phyloP scores from a whole-genome alignment of 2,888 invertebrate species.

The Rosalia funebris region DNA sequence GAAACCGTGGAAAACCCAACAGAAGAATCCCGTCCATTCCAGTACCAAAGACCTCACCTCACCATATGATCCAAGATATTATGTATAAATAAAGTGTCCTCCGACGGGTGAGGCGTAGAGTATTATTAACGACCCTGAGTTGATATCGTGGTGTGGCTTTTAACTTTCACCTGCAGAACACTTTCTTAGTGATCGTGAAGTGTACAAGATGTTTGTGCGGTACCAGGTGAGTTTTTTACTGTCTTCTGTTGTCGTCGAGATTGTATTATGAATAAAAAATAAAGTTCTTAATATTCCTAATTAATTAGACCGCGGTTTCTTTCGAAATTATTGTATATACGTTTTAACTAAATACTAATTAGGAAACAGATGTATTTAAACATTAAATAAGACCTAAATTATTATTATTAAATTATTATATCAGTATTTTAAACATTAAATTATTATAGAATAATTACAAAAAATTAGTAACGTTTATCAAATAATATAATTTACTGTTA shows the following conservation, averaged over 20 bases:
- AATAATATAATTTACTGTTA: no score
- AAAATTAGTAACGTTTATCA: no score
- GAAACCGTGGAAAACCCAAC: constrained; percentile 21
- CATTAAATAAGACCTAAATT: no score
- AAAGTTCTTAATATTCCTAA: no score
- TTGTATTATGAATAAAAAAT: no score
- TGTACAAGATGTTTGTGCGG: constrained; percentile 33
- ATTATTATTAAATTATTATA: no score
- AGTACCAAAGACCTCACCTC: background rate
- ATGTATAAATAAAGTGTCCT: constrained; percentile 6
- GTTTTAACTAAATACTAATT: no score
- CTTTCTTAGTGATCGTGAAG: constrained; percentile 42
- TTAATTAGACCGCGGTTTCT: no score
- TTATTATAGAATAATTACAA: no score
- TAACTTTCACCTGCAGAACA: constrained; percentile 45
- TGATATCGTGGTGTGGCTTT: background rate
- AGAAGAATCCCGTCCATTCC: background rate
- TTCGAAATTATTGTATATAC: no score
- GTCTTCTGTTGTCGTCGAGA: background rate
- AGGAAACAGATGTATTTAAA: no score
- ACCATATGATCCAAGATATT: constrained; percentile 1
- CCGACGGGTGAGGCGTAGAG: constrained; percentile 7
- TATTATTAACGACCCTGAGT: constrained; percentile 7
- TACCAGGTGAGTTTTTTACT: constrained; percentile 30
- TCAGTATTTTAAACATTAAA: no score